Evolutionary conservation across 1,140 invertebrate species (phyloP), one percentile per base, ranked within the genome.

Genomic region (Andrena cerasifolii): DNA sequence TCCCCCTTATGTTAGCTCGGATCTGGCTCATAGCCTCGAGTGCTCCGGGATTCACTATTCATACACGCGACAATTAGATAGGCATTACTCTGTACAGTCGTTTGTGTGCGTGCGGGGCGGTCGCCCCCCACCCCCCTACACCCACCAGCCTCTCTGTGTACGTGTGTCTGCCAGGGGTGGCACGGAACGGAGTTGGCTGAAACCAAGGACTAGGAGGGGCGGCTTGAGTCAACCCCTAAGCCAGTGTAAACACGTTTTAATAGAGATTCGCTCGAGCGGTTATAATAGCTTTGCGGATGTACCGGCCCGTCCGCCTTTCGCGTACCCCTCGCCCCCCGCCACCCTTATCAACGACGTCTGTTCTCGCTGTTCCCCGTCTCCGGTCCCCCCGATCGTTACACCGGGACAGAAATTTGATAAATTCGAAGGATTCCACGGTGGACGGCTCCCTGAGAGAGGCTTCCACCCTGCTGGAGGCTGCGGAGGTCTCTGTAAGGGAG

Each of bases 31-130:
- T 92, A 91, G 91, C 91, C 92, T 85, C 90, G 87, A 93, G 91
- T 93, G 90, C 91, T 92, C 86, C 87, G 89, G 91, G 92, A 92
- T 93, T 92, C 90, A 93, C 92, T 93, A 93, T 93, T 92, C 91
- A 93, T 93, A 93, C 91, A 93, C 89, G 91, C 92, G 92, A 93
- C 92, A 93, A 93, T 93, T 93, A 93, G 92, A 93, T 92, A 92
- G 92, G 91, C 91, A 93, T 92, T 93, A 92, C 91, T 88, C 78
- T 80, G 82, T 85, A 85, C 85, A 85, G 86, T 61, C 56, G 67
- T 31, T 54, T 58, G 47, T 33, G 65, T 62, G 63, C 31, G 58
- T 61, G 47, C 36, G 54, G n/a, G n/a, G 18, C 26, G 59, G 47
- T 56, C n/a, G 54, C 43, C 21, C 36, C n/a, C 58, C 58, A 10